These are phyloP conservation scores for Amphiprion percula DNA, from an alignment of 2,113 vertebrate genomes.

Conservation along the genomic window DNA sequence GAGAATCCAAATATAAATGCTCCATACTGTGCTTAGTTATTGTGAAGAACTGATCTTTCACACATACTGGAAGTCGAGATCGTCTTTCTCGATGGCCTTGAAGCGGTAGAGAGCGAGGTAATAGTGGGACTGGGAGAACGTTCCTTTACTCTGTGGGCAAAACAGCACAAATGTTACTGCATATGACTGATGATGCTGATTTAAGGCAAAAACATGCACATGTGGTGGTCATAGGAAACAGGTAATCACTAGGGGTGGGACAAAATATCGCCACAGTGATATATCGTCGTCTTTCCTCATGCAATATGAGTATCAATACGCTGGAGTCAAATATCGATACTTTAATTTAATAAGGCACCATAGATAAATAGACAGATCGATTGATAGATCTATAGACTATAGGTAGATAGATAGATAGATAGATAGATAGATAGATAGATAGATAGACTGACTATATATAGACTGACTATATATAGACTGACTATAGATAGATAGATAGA, in stretches of 20 bases:
- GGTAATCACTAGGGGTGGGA: neutral
- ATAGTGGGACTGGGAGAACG: constrained; percentile 92
- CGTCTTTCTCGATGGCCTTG: constrained; percentile 97
- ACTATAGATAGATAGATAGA: too few relatives aligned
- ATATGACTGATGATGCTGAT: neutral
- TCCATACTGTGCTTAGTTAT: neutral
- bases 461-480: too few relatives aligned
- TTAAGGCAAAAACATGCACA: neutral
- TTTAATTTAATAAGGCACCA: too few relatives aligned
- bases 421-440: too few relatives aligned
- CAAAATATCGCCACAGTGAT: too few relatives aligned
- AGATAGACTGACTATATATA: too few relatives aligned
- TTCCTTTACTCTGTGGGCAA: constrained; percentile 70
- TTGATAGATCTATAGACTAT: too few relatives aligned
- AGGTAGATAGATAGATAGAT: too few relatives aligned
- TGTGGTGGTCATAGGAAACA: neutral
- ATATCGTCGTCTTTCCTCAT: too few relatives aligned
- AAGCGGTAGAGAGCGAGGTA: constrained; percentile 97
- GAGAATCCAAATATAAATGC: neutral
- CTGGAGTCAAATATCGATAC: too few relatives aligned
- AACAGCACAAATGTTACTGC: constrained; percentile 10
- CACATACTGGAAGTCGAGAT: constrained; percentile 96
- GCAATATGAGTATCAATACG: too few relatives aligned
- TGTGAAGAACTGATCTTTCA: neutral
- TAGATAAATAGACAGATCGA: too few relatives aligned